Evolutionary conservation across 92 coral and sea anemone species (phyloP), one percentile per base, ranked within the genome.

Genomic region (Epizoanthus illoricatus): DNA sequence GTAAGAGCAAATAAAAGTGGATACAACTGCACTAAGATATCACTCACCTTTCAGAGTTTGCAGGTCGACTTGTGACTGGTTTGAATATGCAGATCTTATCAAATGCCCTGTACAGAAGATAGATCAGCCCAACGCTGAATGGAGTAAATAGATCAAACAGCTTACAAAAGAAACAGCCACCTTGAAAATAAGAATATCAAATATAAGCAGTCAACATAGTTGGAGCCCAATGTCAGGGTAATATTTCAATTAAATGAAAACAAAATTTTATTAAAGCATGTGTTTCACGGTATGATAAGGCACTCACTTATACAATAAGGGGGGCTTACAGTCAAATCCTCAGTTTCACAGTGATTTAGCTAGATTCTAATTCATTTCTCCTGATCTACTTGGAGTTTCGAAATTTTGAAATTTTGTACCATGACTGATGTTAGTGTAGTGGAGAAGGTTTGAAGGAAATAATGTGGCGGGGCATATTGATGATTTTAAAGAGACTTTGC

Each of bases 31-130:
- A 43, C 11, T 21, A 41, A 19, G 19, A 54, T 39, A 55, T 12
- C 17, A 18, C 71, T 75, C 64, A 96, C 99, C 99, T 93, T 85
- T 96, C 99, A 1, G 99, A 96, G 85, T 96, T 96, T 47, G 99
- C 99, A 7, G 99, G 99, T 85, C 99, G 84, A 82, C 99, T 96
- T 10, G 99, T 96, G 47, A 96, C 92, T 24, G 99, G 99, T 76
- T 96, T 96, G 74, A 93, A 94, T 54, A 96, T 85, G 73, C 81
- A 93, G 23, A 96, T 82, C 54, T 96, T 88, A 65, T 96, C 98
- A 88, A 96, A 96, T 1, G 89, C 88, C 68, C 98, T 88, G 79
- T 96, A 96, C 86, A 93, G 84, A 5, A 96, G 87, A 79, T 96
- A 96, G 3, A 96, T 73, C 20, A 96, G 86, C 10, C 99, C 99